phyloP scores from a whole-genome alignment of 2,888 invertebrate species.

The Tanypteryx hageni region DNA sequence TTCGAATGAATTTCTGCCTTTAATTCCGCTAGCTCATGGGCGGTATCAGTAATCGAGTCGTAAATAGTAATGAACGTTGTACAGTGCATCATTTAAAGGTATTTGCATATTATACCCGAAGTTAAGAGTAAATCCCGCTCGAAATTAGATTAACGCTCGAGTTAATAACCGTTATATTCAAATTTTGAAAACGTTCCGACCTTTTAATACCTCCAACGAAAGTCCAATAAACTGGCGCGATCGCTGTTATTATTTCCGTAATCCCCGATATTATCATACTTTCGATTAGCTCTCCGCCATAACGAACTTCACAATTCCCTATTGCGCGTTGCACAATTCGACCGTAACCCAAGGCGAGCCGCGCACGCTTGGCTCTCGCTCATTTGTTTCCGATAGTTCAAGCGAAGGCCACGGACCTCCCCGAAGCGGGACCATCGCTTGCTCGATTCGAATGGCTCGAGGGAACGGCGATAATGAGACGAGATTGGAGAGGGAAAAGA shows the following conservation, averaged over 20 bases:
- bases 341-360: background rate
- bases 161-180: no score
- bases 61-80: no score
- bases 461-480: slow-evolving; percentile 23
- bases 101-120: no score
- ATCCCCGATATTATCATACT: background rate
- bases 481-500: slow-evolving; percentile 7
- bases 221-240: background rate
- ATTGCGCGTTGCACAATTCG: background rate
- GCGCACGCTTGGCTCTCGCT: background rate
- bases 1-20: no score
- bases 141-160: no score
- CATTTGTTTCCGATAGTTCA: slow-evolving; percentile 11
- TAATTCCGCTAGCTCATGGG: no score
- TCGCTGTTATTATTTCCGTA: background rate
- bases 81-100: no score
- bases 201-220: background rate
- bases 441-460: background rate
- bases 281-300: background rate
- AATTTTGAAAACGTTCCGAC: background rate
- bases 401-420: slow-evolving; percentile 29
- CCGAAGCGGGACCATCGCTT: slow-evolving; percentile 5
- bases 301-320: background rate
- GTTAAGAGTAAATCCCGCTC: no score
- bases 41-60: no score